phyloP scores from a whole-genome alignment of 2,888 invertebrate species.

The Hyposoter didymator region DNA sequence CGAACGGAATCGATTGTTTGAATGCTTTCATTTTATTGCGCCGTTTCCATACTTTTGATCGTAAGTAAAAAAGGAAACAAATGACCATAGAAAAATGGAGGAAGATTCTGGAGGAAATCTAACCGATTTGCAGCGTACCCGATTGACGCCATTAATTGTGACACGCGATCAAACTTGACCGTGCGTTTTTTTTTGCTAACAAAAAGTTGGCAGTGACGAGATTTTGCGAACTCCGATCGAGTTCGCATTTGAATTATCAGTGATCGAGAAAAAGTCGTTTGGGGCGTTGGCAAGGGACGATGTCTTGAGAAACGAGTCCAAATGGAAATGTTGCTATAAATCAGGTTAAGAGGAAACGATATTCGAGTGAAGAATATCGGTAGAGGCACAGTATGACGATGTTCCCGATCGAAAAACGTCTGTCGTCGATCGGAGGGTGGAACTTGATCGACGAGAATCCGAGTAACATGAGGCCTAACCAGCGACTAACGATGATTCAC shows the following conservation, averaged over 20 bases:
- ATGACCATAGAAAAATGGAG: conserved; percentile 5
- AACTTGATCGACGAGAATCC: conserved; percentile 32
- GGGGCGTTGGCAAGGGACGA: not conserved
- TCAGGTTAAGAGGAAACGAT: not conserved
- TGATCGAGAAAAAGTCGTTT: not conserved
- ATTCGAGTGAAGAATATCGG: conserved; percentile 11
- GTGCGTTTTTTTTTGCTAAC: conserved; percentile 7
- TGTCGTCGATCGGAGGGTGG: conserved; percentile 37
- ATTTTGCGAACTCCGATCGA: conserved; percentile 9
- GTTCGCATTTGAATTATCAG: conserved; percentile 3
- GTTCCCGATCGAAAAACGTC: conserved; percentile 43
- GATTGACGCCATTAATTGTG: conserved; percentile 11
- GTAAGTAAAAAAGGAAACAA: not conserved
- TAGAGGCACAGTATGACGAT: conserved; percentile 37
- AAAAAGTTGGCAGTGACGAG: conserved; percentile 10
- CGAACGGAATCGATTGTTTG: no score
- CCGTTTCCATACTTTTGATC: no score
- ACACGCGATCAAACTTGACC: conserved; percentile 31
- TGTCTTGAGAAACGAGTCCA: not conserved
- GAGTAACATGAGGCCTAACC: not conserved
- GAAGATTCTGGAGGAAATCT: not conserved
- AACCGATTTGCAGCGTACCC: conserved; percentile 16
- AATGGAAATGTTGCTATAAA: not conserved
- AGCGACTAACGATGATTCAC: conserved; percentile 37
- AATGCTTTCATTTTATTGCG: no score